phyloP scores from a whole-genome alignment of 92 coral and sea anemone species.

The Epizoanthus scotinus region DNA sequence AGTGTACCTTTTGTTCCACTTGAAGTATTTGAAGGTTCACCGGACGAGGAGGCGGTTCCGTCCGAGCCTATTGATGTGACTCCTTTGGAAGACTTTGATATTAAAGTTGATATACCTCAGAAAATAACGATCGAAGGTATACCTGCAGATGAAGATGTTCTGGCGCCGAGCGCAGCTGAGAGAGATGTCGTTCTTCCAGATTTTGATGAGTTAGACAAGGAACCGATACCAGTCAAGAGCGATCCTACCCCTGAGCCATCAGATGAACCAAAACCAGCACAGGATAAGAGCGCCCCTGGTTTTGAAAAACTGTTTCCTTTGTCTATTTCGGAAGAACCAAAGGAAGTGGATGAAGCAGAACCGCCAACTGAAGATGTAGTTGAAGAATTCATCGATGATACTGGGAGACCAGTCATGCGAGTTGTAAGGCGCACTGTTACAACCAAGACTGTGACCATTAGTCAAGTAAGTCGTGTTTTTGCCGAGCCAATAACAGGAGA shows the following conservation, averaged over 20 bases:
- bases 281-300: constrained; percentile 15
- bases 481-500: constrained; percentile 34
- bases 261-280: constrained; percentile 28
- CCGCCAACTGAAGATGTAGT: constrained; percentile 39
- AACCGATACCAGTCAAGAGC: no score
- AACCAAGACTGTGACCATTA: constrained; percentile 52
- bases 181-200: background rate
- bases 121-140: no score
- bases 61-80: no score
- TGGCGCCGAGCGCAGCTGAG: constrained; percentile 14
- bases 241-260: no score
- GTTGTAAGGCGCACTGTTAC: constrained; percentile 47
- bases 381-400: constrained; percentile 41
- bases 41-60: constrained; percentile 22
- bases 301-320: constrained; percentile 54
- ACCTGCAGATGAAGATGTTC: no score
- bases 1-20: constrained; percentile 43
- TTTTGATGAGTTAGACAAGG: no score
- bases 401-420: constrained; percentile 32
- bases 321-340: constrained; percentile 47
- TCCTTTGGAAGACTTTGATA: no score
- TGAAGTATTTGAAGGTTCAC: constrained; percentile 11
- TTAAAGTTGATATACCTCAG: no score
- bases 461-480: constrained; percentile 21
- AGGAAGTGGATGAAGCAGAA: background rate